Percentiles rank a stretch among this genome's conserved stretches.
Evolutionary conservation across 2,797 vertebrate genomes (phyloP).

Genomic region (Poliocrania exsul): DNA sequence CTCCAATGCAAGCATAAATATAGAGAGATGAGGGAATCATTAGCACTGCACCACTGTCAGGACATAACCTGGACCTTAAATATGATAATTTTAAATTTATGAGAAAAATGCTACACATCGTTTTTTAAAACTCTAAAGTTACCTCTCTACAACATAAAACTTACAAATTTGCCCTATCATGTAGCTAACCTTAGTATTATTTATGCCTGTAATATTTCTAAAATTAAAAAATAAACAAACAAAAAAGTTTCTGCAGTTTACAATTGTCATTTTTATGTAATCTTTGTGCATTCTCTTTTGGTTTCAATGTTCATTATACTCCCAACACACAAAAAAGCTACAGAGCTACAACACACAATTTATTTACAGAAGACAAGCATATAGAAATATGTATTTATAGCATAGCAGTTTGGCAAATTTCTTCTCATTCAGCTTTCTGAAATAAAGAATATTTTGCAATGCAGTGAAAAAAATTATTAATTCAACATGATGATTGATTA

Average conservation of each 20-base stretch:
- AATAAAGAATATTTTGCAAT: neutral
- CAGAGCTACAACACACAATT: neutral
- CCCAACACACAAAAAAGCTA: neutral
- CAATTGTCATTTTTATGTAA: neutral
- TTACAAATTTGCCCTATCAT: neutral
- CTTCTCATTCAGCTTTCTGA: neutral
- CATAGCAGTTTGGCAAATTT: neutral
- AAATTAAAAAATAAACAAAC: neutral
- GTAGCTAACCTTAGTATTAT: neutral
- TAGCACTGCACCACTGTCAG: neutral
- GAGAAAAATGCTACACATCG: neutral
- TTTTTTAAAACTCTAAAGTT: neutral
- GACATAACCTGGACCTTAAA: neutral
- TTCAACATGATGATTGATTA: neutral
- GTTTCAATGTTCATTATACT: neutral
- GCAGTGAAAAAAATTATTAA: neutral
- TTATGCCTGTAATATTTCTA: neutral
- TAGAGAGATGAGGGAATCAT: neutral
- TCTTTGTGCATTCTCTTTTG: neutral
- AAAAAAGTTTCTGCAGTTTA: fast-evolving
- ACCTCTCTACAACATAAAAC: neutral
- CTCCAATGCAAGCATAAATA: neutral
- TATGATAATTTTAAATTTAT: neutral
- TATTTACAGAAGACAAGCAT: neutral
- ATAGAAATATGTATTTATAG: neutral